Base-by-base conservation (phyloP, 2,797 vertebrate genomes). In the Parambassis ranga region DNA sequence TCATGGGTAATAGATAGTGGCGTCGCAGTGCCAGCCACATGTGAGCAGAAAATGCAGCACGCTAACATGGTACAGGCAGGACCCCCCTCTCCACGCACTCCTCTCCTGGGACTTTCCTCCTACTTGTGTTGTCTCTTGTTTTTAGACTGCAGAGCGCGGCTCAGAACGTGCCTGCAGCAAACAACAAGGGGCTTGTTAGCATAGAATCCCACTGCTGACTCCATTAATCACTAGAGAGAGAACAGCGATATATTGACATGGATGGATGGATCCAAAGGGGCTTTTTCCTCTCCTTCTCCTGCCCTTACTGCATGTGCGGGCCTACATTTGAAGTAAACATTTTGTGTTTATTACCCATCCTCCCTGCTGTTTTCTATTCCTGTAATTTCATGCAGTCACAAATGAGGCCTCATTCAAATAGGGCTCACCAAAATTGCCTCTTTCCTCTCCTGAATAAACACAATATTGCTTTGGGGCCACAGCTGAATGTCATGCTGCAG, bases 171-270 rank as follows among this genome's bases (percentile, higher is more conserved):
- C 79, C 81, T 73, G 86, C 72, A 74, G 86, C 83, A 76, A 86
- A 89, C 90, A 89, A 85, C 87, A 77, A 83, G 90, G 86, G 78
- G 85, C 90, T 93, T 93, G 89, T 93, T 92, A 92, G 89, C 87
- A 90, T 87, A 90, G 82, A 88, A 86, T 86, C 60, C 53, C 65
- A 71, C 75, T 18, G 84, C 87, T 90, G 79, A 79, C 31, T 0
- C 88, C 88, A 84, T 95, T 93, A 93, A 94, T 95, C 92, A 93
- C 82, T 31, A 52, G 65, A 87, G 77, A 84, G 84, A 33, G 86
- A 83, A 81, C 84, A 76, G 41, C 73, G 81, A 83, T 82, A 58
- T 85, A 78, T 84, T 83, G 80, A 88, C 87, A 82, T 73, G 87
- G 85, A 91, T 89, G 83, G 89, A 91, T 91, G 89, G 82, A 88